Conservation (phyloP, 2,888 invertebrate species). For the Dicyrtomina minuta region DNA sequence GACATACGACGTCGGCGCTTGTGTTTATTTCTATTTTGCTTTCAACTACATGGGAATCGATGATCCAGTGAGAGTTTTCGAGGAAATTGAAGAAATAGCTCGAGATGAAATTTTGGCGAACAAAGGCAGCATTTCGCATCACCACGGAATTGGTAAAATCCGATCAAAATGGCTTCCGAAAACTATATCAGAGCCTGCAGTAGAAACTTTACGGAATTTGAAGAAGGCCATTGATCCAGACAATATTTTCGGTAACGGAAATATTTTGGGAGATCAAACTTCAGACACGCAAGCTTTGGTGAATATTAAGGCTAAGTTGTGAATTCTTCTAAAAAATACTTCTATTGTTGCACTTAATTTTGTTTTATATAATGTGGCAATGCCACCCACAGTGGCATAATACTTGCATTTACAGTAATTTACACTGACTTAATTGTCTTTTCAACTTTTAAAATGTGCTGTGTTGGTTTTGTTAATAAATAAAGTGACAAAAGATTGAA, state of each 20-base stretch:
- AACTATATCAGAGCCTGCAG: conserved; percentile 80
- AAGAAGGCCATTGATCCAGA: conserved; percentile 88
- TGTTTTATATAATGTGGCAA: too few species aligned
- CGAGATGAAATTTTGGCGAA: conserved; percentile 87
- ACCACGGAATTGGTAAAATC: conserved; percentile 93
- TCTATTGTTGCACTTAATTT: too few species aligned
- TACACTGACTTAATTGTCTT: too few species aligned
- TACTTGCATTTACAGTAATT: too few species aligned
- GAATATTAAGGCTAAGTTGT: too few species aligned
- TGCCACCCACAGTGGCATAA: too few species aligned
- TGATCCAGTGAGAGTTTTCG: conserved; percentile 78
- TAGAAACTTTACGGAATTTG: conserved; percentile 74
- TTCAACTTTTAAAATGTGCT: too few species aligned
- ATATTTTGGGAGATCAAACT: conserved; percentile 65
- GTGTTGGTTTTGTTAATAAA: too few species aligned
- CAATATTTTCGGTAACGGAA: conserved; percentile 89
- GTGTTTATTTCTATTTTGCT: conserved; percentile 92
- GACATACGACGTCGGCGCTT: conserved; percentile 95
- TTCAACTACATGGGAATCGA: conserved; percentile 66
- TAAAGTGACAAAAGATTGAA: too few species aligned
- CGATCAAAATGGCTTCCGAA: conserved; percentile 82
- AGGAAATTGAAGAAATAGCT: conserved; percentile 82
- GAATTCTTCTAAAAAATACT: too few species aligned
- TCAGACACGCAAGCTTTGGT: too few species aligned
- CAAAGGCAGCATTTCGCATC: conserved; percentile 92